These are phyloP conservation scores for Pyrrhia umbra DNA, from an alignment of 2,888 invertebrate species.

Conservation along the genomic window DNA sequence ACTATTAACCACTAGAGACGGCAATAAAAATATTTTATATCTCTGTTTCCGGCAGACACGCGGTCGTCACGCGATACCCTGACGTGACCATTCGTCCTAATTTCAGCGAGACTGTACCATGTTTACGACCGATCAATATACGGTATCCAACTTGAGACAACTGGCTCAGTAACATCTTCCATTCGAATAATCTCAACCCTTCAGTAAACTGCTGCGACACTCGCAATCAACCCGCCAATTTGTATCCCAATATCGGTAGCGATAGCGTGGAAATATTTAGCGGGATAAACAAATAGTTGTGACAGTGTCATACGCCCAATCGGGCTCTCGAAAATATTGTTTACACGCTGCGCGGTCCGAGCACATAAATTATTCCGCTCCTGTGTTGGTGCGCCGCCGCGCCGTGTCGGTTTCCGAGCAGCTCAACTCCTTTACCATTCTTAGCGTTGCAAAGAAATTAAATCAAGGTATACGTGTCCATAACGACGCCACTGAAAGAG, in stretches of 20 bases:
- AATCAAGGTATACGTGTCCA: constrained; percentile 72
- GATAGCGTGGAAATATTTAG: constrained; percentile 38
- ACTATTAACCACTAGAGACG: constrained; percentile 77
- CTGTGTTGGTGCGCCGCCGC: constrained; percentile 53
- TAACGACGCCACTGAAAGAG: constrained; percentile 55
- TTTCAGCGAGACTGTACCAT: constrained; percentile 65
- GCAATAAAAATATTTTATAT: constrained; percentile 85
- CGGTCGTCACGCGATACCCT: constrained; percentile 77
- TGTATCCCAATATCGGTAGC: constrained; percentile 39
- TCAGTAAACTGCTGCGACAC: constrained; percentile 37
- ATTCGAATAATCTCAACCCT: constrained; percentile 45
- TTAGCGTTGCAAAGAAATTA: constrained; percentile 66
- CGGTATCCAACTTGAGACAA: constrained; percentile 58
- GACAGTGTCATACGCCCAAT: constrained; percentile 31
- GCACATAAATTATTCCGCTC: constrained; percentile 64
- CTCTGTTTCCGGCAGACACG: constrained; percentile 70
- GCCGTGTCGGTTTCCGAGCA: constrained; percentile 54
- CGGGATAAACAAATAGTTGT: constrained; percentile 50
- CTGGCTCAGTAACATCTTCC: constrained; percentile 47
- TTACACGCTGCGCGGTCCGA: constrained; percentile 47
- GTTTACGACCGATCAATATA: constrained; percentile 69
- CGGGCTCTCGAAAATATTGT: constrained; percentile 44
- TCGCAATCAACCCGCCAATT: constrained; percentile 51
- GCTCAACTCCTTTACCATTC: constrained; percentile 41
- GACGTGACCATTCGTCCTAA: constrained; percentile 78